Evolutionary conservation across 1,140 invertebrate species (phyloP).

Genomic region (Brachionus sp.): DNA sequence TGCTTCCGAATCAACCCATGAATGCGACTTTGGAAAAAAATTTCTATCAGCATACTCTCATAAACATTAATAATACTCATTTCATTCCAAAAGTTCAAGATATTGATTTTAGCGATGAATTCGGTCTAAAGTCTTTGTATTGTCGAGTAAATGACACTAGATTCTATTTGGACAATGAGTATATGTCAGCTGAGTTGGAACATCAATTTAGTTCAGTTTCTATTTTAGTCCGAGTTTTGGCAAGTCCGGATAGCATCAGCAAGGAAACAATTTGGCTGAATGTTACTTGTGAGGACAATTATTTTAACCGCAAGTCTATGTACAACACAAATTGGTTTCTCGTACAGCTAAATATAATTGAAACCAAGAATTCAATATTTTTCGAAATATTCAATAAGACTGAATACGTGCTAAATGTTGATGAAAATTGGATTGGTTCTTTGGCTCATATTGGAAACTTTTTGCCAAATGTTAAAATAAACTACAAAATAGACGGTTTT

Average conservation of each 20-base stretch:
- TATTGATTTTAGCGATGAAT: slow-evolving; percentile 39
- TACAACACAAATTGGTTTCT: slow-evolving; percentile 8
- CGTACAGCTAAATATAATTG: not conserved
- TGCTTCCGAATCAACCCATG: not conserved
- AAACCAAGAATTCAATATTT: not conserved
- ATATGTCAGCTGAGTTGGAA: slow-evolving; percentile 20
- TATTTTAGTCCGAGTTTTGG: slow-evolving; percentile 4
- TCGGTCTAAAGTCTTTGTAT: slow-evolving; percentile 4
- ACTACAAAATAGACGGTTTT: slow-evolving; percentile 17
- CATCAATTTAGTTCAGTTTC: not conserved
- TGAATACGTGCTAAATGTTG: slow-evolving; percentile 9
- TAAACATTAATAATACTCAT: slow-evolving; percentile 36
- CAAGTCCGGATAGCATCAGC: not conserved
- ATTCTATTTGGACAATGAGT: slow-evolving; percentile 39
- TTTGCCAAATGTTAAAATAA: not conserved
- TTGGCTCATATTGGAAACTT: not conserved
- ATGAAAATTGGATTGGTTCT: slow-evolving; percentile 24
- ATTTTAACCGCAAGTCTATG: slow-evolving; percentile 27
- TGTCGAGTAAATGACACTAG: slow-evolving; percentile 31
- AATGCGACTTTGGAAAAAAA: slow-evolving; percentile 23
- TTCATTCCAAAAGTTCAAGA: slow-evolving; percentile 7
- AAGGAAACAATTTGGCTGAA: slow-evolving; percentile 7
- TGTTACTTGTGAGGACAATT: slow-evolving; percentile 45
- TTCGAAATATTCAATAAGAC: not conserved
- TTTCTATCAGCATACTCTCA: slow-evolving; percentile 17